Evolutionary conservation across 1,140 invertebrate genomes (phyloP).

Genomic region (Araneus ventricosus): DNA sequence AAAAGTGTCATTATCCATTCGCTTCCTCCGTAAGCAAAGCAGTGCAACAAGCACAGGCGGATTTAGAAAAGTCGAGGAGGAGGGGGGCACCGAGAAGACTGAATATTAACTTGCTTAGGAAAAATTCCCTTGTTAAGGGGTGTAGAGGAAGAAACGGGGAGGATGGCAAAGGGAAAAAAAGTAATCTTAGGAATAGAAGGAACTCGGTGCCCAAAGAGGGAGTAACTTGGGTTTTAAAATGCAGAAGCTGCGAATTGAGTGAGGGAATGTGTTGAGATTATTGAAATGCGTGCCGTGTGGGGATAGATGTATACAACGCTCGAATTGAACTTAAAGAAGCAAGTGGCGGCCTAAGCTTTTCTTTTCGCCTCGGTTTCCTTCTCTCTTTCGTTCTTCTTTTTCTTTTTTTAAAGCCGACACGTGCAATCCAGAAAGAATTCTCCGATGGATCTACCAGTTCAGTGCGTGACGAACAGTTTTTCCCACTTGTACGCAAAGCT

Average conservation of each 20-base stretch:
- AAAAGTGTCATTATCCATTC: slow-evolving; percentile 72
- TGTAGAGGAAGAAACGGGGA: neutral
- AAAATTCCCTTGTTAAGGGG: slow-evolving; percentile 71
- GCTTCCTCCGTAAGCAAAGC: slow-evolving; percentile 29
- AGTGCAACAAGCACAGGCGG: slow-evolving; percentile 50
- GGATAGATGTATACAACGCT: slow-evolving; percentile 63
- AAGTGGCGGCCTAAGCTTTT: slow-evolving; percentile 46
- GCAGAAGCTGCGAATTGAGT: slow-evolving; percentile 67
- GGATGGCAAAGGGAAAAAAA: slow-evolving; percentile 27
- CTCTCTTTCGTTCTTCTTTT: slow-evolving; percentile 19
- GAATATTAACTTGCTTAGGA: slow-evolving; percentile 60
- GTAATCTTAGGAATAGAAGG: slow-evolving; percentile 59
- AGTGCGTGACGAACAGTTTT: slow-evolving; percentile 70
- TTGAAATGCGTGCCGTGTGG: slow-evolving; percentile 72
- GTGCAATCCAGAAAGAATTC: slow-evolving; percentile 71
- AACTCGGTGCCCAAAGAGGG: slow-evolving; percentile 14
- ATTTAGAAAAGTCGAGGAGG: slow-evolving; percentile 47
- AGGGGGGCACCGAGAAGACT: slow-evolving; percentile 22
- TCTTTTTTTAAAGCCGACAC: slow-evolving; percentile 61
- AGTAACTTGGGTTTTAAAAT: slow-evolving; percentile 65
- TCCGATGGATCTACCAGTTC: slow-evolving; percentile 71
- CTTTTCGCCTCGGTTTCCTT: slow-evolving; percentile 36
- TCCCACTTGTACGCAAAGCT: slow-evolving; percentile 67
- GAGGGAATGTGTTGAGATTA: slow-evolving; percentile 74
- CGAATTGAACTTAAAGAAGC: slow-evolving; percentile 71